Conservation (phyloP, 2,113 vertebrate genomes). For the Herpetotheres cachinnans region DNA sequence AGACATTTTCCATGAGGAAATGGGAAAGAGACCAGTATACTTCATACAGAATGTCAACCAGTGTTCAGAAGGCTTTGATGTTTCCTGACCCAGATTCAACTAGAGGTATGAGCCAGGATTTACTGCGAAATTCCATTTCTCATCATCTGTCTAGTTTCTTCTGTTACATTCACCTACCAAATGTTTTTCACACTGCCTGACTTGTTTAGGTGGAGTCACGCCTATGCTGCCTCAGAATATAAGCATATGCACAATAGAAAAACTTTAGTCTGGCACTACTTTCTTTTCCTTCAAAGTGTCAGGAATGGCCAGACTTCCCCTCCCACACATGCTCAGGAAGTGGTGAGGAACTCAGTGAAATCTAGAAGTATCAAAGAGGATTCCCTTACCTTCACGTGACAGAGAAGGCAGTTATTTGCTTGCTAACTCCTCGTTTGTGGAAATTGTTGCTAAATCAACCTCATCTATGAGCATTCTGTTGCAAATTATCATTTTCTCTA, state of each 20-base stretch:
- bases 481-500: background rate
- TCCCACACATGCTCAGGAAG: background rate
- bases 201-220: slow-evolving; percentile 1
- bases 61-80: background rate
- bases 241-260: slow-evolving; percentile 33
- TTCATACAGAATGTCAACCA: background rate
- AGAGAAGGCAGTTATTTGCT: background rate
- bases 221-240: background rate
- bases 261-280: slow-evolving; percentile 1
- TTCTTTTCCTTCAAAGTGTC: slow-evolving; percentile 1
- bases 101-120: background rate
- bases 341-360: background rate
- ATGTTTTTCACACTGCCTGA: slow-evolving; percentile 10
- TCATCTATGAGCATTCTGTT: background rate
- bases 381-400: background rate
- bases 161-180: background rate
- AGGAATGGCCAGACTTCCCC: slow-evolving; percentile 8
- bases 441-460: background rate
- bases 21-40: background rate
- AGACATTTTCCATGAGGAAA: background rate
- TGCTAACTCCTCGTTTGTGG: background rate
- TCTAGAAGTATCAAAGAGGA: background rate
- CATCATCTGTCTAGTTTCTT: background rate
- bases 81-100: background rate
- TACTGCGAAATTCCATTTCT: background rate